Percentiles rank a stretch among this genome's conserved stretches.
These are phyloP conservation scores for Loriculus beryllinus DNA, from an alignment of 2,797 vertebrate genomes.

Conservation along the genomic window DNA sequence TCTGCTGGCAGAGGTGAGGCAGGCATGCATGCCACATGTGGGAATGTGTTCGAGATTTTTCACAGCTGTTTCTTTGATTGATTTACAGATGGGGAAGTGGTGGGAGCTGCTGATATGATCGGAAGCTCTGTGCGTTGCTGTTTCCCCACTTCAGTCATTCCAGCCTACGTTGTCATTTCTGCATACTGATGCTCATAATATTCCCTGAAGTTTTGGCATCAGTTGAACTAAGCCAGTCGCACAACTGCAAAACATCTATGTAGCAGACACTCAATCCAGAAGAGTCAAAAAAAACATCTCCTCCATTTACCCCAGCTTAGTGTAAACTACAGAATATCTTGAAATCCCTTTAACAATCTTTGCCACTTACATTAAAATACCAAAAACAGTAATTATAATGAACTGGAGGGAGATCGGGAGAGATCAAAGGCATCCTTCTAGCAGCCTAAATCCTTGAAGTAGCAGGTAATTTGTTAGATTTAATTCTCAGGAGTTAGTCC, in stretches of 20 bases:
- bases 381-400: background rate
- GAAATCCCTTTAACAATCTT: background rate
- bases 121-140: rapidly evolving
- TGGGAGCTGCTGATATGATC: background rate
- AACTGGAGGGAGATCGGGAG: background rate
- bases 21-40: background rate
- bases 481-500: background rate
- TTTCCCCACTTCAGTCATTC: background rate
- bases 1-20: background rate
- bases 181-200: background rate
- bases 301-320: background rate
- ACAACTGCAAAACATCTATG: background rate
- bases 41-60: background rate
- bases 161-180: background rate
- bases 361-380: background rate
- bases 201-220: background rate
- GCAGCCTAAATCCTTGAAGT: constrained; percentile 3
- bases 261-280: background rate
- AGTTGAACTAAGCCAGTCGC: background rate
- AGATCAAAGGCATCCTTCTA: constrained; percentile 6
- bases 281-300: background rate
- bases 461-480: background rate
- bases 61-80: background rate
- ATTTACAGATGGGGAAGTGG: background rate
- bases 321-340: background rate